Base-by-base conservation (phyloP, 2,888 invertebrate species). In the Rhagophthalmus giganteus region DNA sequence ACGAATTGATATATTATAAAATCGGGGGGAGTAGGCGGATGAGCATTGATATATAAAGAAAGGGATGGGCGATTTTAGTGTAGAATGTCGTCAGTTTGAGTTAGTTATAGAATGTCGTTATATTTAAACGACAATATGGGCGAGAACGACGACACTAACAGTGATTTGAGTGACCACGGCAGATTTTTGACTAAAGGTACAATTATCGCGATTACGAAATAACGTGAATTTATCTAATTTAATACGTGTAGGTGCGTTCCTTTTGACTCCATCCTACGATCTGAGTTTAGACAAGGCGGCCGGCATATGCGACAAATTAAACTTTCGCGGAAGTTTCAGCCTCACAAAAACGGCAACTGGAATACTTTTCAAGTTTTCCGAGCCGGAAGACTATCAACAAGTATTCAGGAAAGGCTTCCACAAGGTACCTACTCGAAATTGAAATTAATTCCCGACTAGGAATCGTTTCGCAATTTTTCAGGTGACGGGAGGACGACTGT, bases 371-470 rank as follows among this genome's bases (percentile, higher is more conserved):
- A 90, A 90, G 76, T 91, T 91, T 76, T 89, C 89, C 63, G 87
- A 86, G 74, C 87, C 89, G 59, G 90, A 90, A 61, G 91, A 91
- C 72, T 91, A 87, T 74, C 88, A 89, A 75, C 85, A 87, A 71
- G 89, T 90, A 58, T 90, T 85, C 79, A 86, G 89, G 76, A 90
- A 90, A 72, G 90, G 90, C 15, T 91, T 91, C 76, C 90, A 90
- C 75, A 72, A 73, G 68, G 73, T 72, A 87, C 2, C 15, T 44
- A 20, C 7, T 10, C n/a, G n/a, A n/a, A 12, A 12, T 4, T 10
- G 37, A 7, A 11, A 12, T 5, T 12, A 5, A 14, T 3, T 30
- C 27, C 13, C 7, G 13, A 30, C 9, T 30, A 30, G 13, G 13
- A 10, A 10, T 12, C 11, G 13, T 27, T 27, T 2, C 10, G n/a